Percentiles rank a stretch among this genome's conserved stretches.
Evolutionary conservation across 2,113 vertebrate species (phyloP).

Genomic region (Aix galericulata): DNA sequence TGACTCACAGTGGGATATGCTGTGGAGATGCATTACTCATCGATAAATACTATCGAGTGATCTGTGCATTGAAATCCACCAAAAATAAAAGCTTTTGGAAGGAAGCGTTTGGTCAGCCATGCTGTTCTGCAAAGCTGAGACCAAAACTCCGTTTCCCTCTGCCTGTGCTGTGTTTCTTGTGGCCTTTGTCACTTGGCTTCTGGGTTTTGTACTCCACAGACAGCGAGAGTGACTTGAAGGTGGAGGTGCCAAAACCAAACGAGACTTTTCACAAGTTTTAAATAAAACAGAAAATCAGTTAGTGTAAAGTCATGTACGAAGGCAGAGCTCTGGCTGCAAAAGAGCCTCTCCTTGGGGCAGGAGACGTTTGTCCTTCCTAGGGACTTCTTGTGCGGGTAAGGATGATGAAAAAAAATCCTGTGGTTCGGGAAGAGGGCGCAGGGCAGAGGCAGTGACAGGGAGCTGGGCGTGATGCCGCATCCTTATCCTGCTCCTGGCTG

Average conservation of each 20-base stretch:
- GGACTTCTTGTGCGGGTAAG: not conserved
- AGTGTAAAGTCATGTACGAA: not conserved
- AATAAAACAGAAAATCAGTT: not conserved
- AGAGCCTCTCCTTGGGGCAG: not conserved
- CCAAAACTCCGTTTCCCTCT: not conserved
- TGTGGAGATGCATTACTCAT: not conserved
- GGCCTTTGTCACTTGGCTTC: not conserved
- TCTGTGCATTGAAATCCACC: not conserved
- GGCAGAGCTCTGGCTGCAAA: not conserved
- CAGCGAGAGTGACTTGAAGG: not conserved
- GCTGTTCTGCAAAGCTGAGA: accelerated
- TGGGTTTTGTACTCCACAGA: not conserved
- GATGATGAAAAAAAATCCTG: not conserved
- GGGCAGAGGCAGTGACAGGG: too few relatives aligned
- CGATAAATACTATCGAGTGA: not conserved
- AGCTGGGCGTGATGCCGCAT: not conserved
- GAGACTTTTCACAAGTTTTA: not conserved
- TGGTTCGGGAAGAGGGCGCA: not conserved
- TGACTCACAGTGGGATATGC: not conserved
- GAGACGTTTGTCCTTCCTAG: not conserved
- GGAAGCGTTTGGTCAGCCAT: not conserved
- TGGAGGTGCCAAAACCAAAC: not conserved
- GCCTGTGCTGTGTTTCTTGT: not conserved
- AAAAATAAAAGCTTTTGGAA: not conserved
- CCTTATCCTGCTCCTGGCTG: not conserved